Conservation (phyloP, 2,888 invertebrate species). For the Pyralis farinalis region DNA sequence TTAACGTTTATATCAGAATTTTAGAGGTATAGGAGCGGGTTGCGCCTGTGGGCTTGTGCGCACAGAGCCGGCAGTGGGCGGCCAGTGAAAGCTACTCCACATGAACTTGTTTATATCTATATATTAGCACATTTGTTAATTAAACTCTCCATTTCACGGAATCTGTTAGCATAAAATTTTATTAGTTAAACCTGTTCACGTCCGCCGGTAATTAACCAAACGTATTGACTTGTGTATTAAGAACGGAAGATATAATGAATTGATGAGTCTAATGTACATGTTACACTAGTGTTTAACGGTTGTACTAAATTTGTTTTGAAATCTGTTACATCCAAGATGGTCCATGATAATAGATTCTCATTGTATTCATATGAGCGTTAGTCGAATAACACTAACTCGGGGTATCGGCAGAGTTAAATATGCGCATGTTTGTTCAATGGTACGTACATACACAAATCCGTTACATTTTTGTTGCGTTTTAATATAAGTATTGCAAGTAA, state of each 20-base stretch:
- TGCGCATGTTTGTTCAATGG: constrained; percentile 36
- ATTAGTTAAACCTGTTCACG: constrained; percentile 8
- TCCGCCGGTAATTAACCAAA: constrained; percentile 1
- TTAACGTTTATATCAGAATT: constrained; percentile 17
- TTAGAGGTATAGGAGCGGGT: constrained; percentile 4
- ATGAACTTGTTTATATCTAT: constrained; percentile 38
- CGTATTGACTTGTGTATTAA: background rate
- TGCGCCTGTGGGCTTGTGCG: background rate
- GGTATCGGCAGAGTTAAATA: constrained; percentile 32
- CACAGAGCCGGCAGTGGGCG: constrained; percentile 36
- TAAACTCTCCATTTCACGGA: constrained; percentile 48
- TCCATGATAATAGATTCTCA: constrained; percentile 43
- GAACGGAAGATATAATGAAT: constrained; percentile 6
- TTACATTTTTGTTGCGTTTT: constrained; percentile 31
- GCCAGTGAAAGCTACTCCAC: constrained; percentile 59
- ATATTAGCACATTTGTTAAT: constrained; percentile 51
- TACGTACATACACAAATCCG: constrained; percentile 25
- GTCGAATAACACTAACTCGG: constrained; percentile 29
- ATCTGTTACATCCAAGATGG: constrained; percentile 27
- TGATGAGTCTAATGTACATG: constrained; percentile 13
- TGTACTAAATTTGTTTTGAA: constrained; percentile 31
- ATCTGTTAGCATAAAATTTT: constrained; percentile 17
- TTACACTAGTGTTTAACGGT: constrained; percentile 29
- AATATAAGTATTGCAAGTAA: constrained; percentile 61
- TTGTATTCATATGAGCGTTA: constrained; percentile 61